Evolutionary conservation across 92 coral and sea anemone genomes (phyloP).

Genomic region (Porites evermanni): DNA sequence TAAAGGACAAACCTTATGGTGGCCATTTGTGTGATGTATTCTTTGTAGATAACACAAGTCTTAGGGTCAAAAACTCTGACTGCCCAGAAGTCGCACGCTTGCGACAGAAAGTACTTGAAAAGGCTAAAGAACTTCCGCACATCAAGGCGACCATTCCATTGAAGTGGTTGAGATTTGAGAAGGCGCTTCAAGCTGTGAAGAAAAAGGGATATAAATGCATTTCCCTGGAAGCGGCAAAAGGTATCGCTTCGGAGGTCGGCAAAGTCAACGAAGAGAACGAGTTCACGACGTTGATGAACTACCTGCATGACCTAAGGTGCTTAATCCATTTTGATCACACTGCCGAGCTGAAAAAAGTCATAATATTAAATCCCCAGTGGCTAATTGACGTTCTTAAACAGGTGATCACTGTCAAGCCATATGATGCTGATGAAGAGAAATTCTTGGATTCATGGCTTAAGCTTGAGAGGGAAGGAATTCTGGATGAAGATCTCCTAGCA

Average conservation of each 20-base stretch:
- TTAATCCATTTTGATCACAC: constrained; percentile 63
- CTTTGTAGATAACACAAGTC: constrained; percentile 51
- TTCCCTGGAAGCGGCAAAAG: neutral
- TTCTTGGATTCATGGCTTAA: constrained; percentile 17
- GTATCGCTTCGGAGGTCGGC: constrained; percentile 25
- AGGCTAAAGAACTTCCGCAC: neutral
- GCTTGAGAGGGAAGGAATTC: constrained; percentile 27
- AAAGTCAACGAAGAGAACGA: constrained; percentile 12
- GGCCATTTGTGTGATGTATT: constrained; percentile 18
- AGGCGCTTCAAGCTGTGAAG: constrained; percentile 1
- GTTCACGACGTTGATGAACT: constrained; percentile 47
- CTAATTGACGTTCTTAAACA: constrained; percentile 60
- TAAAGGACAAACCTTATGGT: constrained; percentile 1
- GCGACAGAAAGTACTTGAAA: constrained; percentile 17
- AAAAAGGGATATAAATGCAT: constrained; percentile 12
- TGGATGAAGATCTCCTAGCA: neutral
- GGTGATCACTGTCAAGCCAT: constrained; percentile 64
- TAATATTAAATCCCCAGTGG: constrained; percentile 73
- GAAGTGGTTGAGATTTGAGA: neutral
- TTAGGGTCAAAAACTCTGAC: neutral
- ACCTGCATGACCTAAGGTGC: constrained; percentile 59
- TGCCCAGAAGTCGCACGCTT: constrained; percentile 15
- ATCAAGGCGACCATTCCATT: neutral
- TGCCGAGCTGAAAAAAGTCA: constrained; percentile 3
- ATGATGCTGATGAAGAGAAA: neutral